These are phyloP conservation scores for Mus spicilegus DNA, from an alignment of 2,113 vertebrate genomes.

Conservation along the genomic window DNA sequence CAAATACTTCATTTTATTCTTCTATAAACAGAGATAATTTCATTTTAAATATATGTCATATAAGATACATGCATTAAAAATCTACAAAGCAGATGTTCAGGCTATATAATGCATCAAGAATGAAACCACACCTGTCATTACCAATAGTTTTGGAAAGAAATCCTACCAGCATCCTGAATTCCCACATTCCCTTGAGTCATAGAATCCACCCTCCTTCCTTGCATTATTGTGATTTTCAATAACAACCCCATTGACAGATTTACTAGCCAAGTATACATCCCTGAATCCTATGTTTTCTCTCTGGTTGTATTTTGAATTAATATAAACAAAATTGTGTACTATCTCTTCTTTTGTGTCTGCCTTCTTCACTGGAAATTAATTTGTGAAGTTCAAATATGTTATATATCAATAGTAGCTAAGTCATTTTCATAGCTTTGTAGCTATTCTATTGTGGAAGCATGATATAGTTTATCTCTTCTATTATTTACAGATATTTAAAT, in stretches of 20 bases:
- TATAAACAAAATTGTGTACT: neutral
- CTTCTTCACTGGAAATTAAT: neutral
- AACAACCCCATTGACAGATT: neutral
- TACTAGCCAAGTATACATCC: neutral
- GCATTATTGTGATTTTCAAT: neutral
- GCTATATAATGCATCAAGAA: neutral
- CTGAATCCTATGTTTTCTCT: neutral
- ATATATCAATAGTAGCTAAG: neutral
- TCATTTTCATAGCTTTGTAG: neutral
- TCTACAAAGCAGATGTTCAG: neutral
- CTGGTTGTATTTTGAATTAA: neutral
- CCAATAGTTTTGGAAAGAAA: neutral
- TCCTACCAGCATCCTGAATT: neutral
- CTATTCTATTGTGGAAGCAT: neutral
- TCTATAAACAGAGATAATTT: neutral
- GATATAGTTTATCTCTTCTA: neutral
- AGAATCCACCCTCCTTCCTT: neutral
- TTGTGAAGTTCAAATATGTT: neutral
- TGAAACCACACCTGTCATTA: neutral
- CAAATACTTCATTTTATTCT: neutral
- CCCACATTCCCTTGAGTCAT: neutral
- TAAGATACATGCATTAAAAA: neutral
- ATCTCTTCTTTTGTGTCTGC: neutral
- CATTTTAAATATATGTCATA: neutral
- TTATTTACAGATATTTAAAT: neutral